phyloP scores from a whole-genome alignment of 2,113 vertebrate genomes.

The Chitala chitala region DNA sequence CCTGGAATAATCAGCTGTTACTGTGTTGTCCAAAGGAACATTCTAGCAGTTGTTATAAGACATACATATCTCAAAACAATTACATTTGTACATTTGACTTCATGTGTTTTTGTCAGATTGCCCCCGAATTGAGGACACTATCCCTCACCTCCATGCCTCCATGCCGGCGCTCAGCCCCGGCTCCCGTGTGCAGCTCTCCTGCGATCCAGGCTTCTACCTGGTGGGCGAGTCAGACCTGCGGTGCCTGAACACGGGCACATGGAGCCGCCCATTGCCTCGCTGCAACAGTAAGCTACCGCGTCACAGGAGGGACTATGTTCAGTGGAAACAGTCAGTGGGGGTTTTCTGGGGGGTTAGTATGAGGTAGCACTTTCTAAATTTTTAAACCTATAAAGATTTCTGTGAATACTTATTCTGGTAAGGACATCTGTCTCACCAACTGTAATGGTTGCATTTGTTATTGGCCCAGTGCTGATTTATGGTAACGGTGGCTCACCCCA shows the following conservation, averaged over 20 bases:
- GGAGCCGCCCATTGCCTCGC: slow-evolving; percentile 80
- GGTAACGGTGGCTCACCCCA: no score
- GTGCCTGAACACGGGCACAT: slow-evolving; percentile 87
- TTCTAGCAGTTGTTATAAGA: neutral
- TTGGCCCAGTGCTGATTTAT: no score
- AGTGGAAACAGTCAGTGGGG: no score
- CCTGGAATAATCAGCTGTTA: neutral
- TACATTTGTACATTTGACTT: neutral
- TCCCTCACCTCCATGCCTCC: slow-evolving; percentile 72
- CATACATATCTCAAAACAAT: neutral
- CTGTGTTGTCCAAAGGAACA: neutral
- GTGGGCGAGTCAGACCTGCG: slow-evolving; percentile 80
- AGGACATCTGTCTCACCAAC: no score
- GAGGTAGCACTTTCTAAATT: neutral
- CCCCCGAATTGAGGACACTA: slow-evolving; percentile 70
- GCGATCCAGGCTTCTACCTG: slow-evolving; percentile 90
- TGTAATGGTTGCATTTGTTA: no score
- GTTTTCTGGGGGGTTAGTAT: no score
- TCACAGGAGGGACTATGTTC: neutral
- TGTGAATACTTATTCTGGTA: no score
- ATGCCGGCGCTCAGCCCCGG: slow-evolving; percentile 73
- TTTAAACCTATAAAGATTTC: no score
- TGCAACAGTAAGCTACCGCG: slow-evolving; percentile 81
- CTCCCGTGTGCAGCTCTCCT: slow-evolving; percentile 80
- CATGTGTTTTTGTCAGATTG: slow-evolving; percentile 71